These are phyloP conservation scores for Epinotia nisella DNA, from an alignment of 2,888 invertebrate genomes.

Conservation along the genomic window DNA sequence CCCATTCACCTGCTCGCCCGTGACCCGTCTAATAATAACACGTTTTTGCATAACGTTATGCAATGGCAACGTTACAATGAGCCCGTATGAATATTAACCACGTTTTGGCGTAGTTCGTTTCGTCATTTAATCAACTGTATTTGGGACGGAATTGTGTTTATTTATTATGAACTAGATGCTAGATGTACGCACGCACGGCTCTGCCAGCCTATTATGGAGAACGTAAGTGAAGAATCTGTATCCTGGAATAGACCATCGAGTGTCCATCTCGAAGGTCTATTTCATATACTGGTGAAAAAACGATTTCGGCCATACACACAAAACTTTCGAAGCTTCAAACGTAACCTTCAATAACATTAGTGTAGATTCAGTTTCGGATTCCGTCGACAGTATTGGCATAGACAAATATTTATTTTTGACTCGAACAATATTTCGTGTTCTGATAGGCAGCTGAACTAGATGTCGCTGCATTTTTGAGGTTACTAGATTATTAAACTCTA, in stretches of 20 bases:
- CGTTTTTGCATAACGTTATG: conserved; percentile 45
- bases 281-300: too few species aligned
- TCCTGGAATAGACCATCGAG: too few species aligned
- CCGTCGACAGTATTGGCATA: neutral
- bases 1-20: conserved; percentile 23
- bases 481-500: too few species aligned
- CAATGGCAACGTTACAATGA: conserved; percentile 30
- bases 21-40: conserved; percentile 12
- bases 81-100: conserved; percentile 22
- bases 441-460: too few species aligned
- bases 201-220: too few species aligned
- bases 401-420: neutral
- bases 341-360: neutral
- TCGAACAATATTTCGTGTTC: neutral
- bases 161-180: neutral
- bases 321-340: too few species aligned
- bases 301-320: too few species aligned
- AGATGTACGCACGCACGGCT: too few species aligned
- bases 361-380: neutral
- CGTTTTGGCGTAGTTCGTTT: conserved; percentile 23
- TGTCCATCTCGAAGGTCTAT: too few species aligned
- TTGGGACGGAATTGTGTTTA: conserved; percentile 24
- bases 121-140: conserved; percentile 34
- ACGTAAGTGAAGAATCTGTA: too few species aligned
- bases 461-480: too few species aligned